These are phyloP conservation scores for Aldrovandia affinis DNA, from an alignment of 2,797 vertebrate genomes.

Conservation along the genomic window DNA sequence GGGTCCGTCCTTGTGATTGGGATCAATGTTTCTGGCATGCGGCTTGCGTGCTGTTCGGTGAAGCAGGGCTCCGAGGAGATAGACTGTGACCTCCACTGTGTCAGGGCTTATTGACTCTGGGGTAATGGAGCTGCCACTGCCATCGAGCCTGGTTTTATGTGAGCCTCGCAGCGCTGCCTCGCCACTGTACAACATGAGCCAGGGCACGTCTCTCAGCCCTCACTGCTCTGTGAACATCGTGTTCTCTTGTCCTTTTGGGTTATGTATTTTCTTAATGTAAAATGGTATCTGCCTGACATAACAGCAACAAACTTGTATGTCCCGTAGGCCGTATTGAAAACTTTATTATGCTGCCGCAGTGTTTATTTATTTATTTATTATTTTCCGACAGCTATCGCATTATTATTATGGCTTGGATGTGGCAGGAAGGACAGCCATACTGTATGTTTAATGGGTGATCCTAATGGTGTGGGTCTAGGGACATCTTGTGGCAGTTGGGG, in stretches of 20 bases:
- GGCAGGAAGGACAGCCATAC: neutral
- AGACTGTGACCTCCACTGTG: neutral
- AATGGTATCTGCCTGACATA: neutral
- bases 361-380: neutral
- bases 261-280: neutral
- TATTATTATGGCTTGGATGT: neutral
- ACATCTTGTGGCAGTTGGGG: neutral
- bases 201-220: neutral
- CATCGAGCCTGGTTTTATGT: too few relatives aligned
- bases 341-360: neutral
- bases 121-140: too few relatives aligned
- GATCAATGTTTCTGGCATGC: neutral
- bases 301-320: neutral
- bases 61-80: neutral
- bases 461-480: neutral
- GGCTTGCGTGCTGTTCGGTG: neutral
- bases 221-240: neutral
- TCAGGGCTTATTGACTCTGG: neutral
- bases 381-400: neutral
- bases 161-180: neutral
- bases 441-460: neutral
- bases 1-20: neutral
- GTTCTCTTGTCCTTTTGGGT: neutral
- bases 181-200: neutral
- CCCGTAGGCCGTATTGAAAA: neutral